Conservation (phyloP, 2,888 invertebrate species). For the Galerucella pusilla region DNA sequence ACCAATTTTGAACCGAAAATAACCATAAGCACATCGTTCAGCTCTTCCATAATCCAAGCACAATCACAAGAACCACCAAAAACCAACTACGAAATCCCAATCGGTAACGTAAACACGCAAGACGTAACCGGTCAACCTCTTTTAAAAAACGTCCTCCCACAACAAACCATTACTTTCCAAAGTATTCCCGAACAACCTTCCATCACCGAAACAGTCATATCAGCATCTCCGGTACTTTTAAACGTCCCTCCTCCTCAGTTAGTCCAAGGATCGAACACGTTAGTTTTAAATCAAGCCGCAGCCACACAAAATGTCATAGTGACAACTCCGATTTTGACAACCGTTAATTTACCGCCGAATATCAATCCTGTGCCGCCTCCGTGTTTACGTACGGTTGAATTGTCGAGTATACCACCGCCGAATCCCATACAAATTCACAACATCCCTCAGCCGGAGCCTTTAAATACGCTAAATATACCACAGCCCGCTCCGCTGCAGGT, state of each 20-base stretch:
- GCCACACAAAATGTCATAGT: conserved; percentile 50
- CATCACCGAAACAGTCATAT: conserved; percentile 52
- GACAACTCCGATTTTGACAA: conserved; percentile 57
- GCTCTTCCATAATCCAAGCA: conserved; percentile 45
- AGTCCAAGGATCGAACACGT: conserved; percentile 50
- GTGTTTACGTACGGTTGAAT: conserved; percentile 60
- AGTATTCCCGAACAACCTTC: conserved; percentile 45
- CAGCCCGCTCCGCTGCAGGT: conserved; percentile 66
- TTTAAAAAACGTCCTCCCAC: conserved; percentile 43
- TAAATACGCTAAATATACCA: conserved; percentile 67
- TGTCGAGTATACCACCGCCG: conserved; percentile 64
- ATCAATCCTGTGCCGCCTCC: conserved; percentile 57
- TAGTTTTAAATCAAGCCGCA: conserved; percentile 43
- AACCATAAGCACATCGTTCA: conserved; percentile 59
- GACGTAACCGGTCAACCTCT: conserved; percentile 61
- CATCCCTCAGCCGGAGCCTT: conserved; percentile 68
- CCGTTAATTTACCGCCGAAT: conserved; percentile 56
- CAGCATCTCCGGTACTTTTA: conserved; percentile 60
- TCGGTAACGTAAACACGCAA: conserved; percentile 52
- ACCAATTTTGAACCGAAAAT: conserved; percentile 60
- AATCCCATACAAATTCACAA: conserved; percentile 64
- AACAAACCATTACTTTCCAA: conserved; percentile 45
- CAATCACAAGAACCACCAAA: conserved; percentile 32
- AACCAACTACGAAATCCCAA: conserved; percentile 44
- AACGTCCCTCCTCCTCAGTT: conserved; percentile 63